Evolutionary conservation across 2,888 invertebrate genomes (phyloP).

Genomic region (Chloromyia formosa): DNA sequence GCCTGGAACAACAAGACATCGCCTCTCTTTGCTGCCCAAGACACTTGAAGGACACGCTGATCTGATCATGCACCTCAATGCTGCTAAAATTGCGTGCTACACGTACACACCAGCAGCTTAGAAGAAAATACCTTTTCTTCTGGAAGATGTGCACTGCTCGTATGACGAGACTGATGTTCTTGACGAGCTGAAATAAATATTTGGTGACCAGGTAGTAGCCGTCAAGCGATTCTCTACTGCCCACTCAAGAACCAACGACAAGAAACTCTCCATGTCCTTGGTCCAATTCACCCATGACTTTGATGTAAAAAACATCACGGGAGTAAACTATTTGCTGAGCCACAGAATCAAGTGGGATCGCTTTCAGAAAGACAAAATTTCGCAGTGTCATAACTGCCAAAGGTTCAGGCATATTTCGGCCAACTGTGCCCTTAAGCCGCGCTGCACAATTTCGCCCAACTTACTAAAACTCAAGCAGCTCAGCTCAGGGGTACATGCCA

Average conservation of each 20-base stretch:
- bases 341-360: neutral
- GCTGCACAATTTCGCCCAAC: too few species aligned
- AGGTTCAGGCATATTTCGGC: neutral
- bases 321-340: too few species aligned
- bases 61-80: neutral
- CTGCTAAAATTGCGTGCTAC: neutral
- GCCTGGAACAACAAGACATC: too few species aligned
- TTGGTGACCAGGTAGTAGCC: neutral
- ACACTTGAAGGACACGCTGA: neutral
- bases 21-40: too few species aligned
- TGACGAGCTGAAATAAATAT: neutral
- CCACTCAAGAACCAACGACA: neutral
- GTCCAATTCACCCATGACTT: neutral
- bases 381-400: conserved; percentile 9
- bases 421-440: neutral
- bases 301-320: neutral
- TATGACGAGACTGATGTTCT: neutral
- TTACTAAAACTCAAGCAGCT: too few species aligned
- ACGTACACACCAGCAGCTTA: neutral
- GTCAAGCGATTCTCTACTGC: neutral
- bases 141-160: neutral
- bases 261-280: neutral
- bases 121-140: neutral
- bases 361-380: neutral
- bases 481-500: too few species aligned